Percentiles rank a stretch among this genome's conserved stretches.
Evolutionary conservation across 2,888 invertebrate species (phyloP).

Genomic region (Pterobdella sp.): DNA sequence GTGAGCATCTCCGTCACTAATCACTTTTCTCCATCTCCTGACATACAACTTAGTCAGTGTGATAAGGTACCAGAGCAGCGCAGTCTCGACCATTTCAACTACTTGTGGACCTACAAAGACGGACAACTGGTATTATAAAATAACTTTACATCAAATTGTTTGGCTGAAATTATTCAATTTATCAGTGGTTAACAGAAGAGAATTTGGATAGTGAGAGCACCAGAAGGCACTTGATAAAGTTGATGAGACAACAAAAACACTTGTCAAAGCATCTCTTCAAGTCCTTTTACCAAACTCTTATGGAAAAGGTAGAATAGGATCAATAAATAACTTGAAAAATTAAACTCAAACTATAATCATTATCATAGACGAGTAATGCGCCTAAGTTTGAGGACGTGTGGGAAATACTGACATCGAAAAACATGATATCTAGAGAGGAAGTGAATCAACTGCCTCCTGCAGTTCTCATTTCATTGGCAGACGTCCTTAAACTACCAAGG

Average conservation of each 20-base stretch:
- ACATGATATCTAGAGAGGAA: constrained; percentile 38
- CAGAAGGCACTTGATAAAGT: constrained; percentile 38
- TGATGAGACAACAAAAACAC: constrained; percentile 40
- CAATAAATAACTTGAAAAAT: background rate
- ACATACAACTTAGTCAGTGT: constrained; percentile 43
- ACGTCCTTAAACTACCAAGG: constrained; percentile 40
- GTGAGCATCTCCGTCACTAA: constrained; percentile 45
- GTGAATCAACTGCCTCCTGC: constrained; percentile 37
- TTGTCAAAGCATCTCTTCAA: constrained; percentile 41
- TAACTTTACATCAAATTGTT: background rate
- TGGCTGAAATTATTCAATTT: constrained; percentile 25
- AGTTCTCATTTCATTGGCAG: constrained; percentile 38
- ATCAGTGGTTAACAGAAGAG: constrained; percentile 42
- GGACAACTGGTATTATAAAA: constrained; percentile 35
- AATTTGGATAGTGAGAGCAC: constrained; percentile 40
- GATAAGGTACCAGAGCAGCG: constrained; percentile 30
- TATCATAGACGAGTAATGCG: constrained; percentile 26
- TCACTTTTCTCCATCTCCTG: constrained; percentile 43
- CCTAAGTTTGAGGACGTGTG: constrained; percentile 31
- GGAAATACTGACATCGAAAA: constrained; percentile 36
- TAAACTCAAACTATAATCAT: background rate
- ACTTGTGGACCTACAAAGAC: constrained; percentile 43
- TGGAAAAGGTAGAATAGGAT: constrained; percentile 38
- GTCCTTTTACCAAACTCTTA: constrained; percentile 43
- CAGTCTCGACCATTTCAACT: constrained; percentile 41